phyloP scores from a whole-genome alignment of 2,888 invertebrate genomes.

The Therioaphis trifolii region DNA sequence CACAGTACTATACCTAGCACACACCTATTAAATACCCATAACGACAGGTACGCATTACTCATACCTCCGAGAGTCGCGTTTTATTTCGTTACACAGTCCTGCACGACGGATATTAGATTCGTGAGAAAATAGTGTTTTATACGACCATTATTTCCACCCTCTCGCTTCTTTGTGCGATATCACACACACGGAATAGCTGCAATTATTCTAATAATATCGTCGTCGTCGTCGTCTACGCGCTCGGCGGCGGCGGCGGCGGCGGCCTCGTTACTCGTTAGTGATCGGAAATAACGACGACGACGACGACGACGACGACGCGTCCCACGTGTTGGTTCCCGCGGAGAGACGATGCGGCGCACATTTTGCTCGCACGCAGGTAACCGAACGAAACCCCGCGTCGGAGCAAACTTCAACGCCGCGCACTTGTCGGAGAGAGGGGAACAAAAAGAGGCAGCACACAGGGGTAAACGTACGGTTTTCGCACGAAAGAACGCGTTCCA shows the following conservation, averaged over 20 bases:
- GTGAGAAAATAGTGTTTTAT: too few relatives aligned
- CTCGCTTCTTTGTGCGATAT: not conserved
- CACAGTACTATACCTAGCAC: too few relatives aligned
- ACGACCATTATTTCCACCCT: not conserved
- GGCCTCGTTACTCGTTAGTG: not conserved
- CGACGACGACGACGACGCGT: too few relatives aligned
- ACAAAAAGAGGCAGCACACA: too few relatives aligned
- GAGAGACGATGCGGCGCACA: not conserved
- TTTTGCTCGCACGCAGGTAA: not conserved
- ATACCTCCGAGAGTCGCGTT: too few relatives aligned
- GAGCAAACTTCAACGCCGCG: conserved; percentile 4
- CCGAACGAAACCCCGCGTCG: conserved; percentile 40
- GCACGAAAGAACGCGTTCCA: conserved; percentile 23
- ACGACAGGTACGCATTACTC: too few relatives aligned
- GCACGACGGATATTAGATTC: too few relatives aligned
- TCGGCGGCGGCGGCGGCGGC: too few relatives aligned
- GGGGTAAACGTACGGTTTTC: conserved; percentile 36
- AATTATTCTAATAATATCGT: not conserved
- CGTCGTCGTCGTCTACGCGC: not conserved
- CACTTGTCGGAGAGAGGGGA: conserved; percentile 28
- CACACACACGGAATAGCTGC: not conserved
- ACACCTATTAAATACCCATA: too few relatives aligned
- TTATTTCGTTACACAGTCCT: too few relatives aligned
- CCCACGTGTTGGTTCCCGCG: too few relatives aligned
- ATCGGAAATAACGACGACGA: conserved; percentile 45